Base-by-base conservation (phyloP, 2,797 vertebrate genomes). In the Leucoraja ocellata region DNA sequence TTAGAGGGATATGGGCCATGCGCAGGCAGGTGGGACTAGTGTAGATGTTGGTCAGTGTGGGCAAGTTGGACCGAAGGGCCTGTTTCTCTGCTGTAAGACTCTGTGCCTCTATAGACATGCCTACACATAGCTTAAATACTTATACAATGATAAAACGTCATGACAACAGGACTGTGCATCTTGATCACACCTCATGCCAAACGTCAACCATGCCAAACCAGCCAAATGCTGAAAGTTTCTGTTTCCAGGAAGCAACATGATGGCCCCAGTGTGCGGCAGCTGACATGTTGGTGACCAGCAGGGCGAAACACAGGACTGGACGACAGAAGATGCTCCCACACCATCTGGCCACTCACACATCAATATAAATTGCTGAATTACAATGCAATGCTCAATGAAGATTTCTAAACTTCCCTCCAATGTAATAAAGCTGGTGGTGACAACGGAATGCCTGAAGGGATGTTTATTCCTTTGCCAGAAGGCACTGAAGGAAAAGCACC, bases 211-310 rank as follows among this genome's bases (percentile, higher is more conserved):
- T 68, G 84, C 84, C 84, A 88, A 88, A 36, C 63, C 65, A 88
- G 63, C 84, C 84, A 88, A 88, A 88, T 88, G 84, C 65, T 88
- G 61, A 88, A 88, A 21, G 6, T 65, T 21, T 88, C 9, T n/a
- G 18, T 32, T 88, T 88, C 84, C 84, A 68, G 63, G 61, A 88
- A 68, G 2, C 84, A 88, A 68, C n/a, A 18, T 10, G 36, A 32
- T 68, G 84, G 84, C 1, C 84, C 68, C 84, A 36, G 84, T 16
- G 18, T 65, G 84, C 65, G 61, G 28, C 1, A 9, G 84, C n/a
- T 68, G 32, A n/a, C n/a, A 68, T 32, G 63, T n/a, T 8, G 61
- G 14, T 16, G 7, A 1, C 61, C 84, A 88, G 21, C 61, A 63
- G 84, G 32, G 25, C 28, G n/a, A 88, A 32, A 8, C 65, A 18